Evolutionary conservation across 2,113 vertebrate genomes (phyloP), one percentile per base, ranked within the genome.

Genomic region (Gallinago jamesoni): DNA sequence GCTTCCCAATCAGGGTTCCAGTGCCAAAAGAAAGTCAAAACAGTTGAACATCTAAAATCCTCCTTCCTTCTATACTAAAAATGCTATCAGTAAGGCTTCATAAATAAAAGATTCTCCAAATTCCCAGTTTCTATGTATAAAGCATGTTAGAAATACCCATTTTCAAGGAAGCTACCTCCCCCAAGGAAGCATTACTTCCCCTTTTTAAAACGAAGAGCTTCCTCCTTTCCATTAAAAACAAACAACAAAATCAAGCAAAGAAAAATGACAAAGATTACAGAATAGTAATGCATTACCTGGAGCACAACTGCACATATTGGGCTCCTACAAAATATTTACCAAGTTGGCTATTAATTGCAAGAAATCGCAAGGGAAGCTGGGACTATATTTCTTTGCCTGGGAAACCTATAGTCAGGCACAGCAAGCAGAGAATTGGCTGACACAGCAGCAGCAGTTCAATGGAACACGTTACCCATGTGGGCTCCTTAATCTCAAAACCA

Each of bases 381-480:
- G 59, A 78, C 30, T 5, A 0, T 30, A 33, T 88, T 94, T 72
- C 59, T 89, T 47, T 66, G 73, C 48, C 81, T 21, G 63, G 63
- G 63, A 95, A 97, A 80, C 76, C 87, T 69, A 21, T 70, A 35
- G 53, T 92, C 59, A 56, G 70, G 63, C 92, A 90, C 92, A 93
- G 96, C 81, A 45, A 75, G 94, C 59, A 79, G 72, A 85, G 84
- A 55, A 94, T 25, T 64, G 93, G 90, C 86, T 94, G 90, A 62
- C 86, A 43, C 87, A 93, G 92, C 78, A 92, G 91, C 80, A 82
- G 52, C 64, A 69, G 70, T 50, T 53, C 39, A 76, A 84, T 68
- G 91, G 27, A 86, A 18, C 7, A 39, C 80, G 93, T 79, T 76
- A 78, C 57, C 85, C 85, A 13, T 70, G 30, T 5, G 70, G 50